Evolutionary conservation across 2,113 vertebrate genomes (phyloP).

Genomic region (Xiphias gladius): DNA sequence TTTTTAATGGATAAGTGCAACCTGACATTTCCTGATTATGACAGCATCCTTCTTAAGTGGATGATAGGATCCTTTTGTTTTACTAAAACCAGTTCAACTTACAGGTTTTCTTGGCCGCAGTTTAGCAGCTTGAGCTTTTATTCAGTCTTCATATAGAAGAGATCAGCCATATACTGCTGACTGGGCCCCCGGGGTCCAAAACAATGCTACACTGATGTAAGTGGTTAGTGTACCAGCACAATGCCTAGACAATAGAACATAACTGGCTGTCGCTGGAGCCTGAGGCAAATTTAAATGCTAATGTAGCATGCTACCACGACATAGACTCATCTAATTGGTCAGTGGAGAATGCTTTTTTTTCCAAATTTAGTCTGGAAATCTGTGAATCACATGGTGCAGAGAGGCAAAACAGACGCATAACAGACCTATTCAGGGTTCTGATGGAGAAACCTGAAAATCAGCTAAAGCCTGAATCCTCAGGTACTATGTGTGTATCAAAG

Average conservation of each 20-base stretch:
- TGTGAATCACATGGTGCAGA: background rate
- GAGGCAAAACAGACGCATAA: too few relatives aligned
- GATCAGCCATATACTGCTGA: too few relatives aligned
- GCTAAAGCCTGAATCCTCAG: too few relatives aligned
- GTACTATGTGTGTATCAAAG: too few relatives aligned
- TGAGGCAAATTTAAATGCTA: conserved; percentile 13
- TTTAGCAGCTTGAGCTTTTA: conserved; percentile 6
- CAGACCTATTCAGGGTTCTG: too few relatives aligned
- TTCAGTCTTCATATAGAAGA: conserved; percentile 8
- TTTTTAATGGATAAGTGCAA: too few relatives aligned
- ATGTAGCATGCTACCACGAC: conserved; percentile 16
- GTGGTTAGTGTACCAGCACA: conserved; percentile 5
- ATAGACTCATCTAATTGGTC: background rate
- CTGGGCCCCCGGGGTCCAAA: background rate
- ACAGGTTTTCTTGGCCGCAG: background rate
- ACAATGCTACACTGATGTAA: background rate
- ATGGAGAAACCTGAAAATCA: too few relatives aligned
- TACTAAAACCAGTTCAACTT: background rate
- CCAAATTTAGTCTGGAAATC: background rate
- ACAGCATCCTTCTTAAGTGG: too few relatives aligned
- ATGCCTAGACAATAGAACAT: conserved; percentile 7
- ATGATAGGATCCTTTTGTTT: background rate
- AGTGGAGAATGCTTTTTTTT: background rate
- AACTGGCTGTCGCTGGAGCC: conserved; percentile 15
- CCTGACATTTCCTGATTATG: too few relatives aligned